Evolutionary conservation across 2,797 vertebrate genomes (phyloP).

Genomic region (Petrocephalus schoutedeni): DNA sequence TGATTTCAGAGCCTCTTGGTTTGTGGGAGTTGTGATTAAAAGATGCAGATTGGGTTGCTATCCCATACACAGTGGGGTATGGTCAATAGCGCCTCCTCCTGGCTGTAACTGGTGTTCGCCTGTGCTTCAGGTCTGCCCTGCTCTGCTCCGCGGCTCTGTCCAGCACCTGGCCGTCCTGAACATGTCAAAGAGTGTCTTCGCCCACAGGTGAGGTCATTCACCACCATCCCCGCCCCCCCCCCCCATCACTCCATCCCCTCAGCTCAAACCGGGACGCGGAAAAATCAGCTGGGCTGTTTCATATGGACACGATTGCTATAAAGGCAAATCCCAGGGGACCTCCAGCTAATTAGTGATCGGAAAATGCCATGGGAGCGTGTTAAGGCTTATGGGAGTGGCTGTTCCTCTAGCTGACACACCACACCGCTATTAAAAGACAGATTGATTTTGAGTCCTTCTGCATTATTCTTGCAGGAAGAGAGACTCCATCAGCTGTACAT

Average conservation of each 20-base stretch:
- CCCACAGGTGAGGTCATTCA: constrained; percentile 73
- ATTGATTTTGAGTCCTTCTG: not conserved
- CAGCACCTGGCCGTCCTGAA: constrained; percentile 82
- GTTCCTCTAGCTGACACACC: not conserved
- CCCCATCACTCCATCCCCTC: not conserved
- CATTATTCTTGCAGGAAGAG: not conserved
- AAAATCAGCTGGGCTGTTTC: not conserved
- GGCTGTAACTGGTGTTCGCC: not conserved
- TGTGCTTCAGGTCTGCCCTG: constrained; percentile 77
- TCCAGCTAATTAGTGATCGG: not conserved
- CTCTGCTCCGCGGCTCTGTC: constrained; percentile 83
- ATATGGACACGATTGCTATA: not conserved
- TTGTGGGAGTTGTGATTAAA: not conserved
- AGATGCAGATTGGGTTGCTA: not conserved
- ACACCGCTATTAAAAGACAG: not conserved
- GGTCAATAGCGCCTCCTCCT: not conserved
- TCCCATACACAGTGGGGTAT: not conserved
- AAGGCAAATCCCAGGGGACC: not conserved
- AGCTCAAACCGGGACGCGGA: not conserved
- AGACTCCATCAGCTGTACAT: not conserved
- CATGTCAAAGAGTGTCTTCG: constrained; percentile 83
- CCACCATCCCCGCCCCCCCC: not conserved
- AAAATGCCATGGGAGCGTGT: not conserved
- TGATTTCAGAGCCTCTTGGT: not conserved
- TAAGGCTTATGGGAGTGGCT: not conserved